A percentile compares a stretch with the other conserved stretches of the same genome.
Evolutionary conservation across 2,113 vertebrate genomes (phyloP).

Genomic region (Lepisosteus osseus): DNA sequence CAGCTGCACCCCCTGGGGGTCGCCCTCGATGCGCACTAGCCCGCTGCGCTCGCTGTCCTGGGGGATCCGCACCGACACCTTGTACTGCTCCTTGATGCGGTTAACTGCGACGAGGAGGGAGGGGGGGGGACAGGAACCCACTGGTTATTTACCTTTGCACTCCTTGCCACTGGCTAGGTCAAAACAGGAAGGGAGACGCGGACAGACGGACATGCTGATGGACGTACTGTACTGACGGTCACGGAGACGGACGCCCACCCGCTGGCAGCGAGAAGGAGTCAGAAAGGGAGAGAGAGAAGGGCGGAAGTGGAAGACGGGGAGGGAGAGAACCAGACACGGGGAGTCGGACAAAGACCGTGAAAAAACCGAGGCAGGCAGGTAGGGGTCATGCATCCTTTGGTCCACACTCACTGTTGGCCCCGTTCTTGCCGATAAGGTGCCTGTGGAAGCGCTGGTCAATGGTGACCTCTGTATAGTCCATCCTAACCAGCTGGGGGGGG

Average conservation of each 20-base stretch:
- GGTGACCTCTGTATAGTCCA: conserved; percentile 75
- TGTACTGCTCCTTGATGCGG: conserved; percentile 76
- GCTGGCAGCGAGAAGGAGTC: neutral
- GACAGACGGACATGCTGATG: too few relatives aligned
- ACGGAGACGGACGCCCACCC: too few relatives aligned
- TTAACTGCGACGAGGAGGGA: conserved; percentile 54
- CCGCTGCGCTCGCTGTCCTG: conserved; percentile 70
- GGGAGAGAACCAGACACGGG: too few relatives aligned
- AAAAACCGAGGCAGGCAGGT: too few relatives aligned
- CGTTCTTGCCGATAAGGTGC: conserved; percentile 73
- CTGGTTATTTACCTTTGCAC: neutral
- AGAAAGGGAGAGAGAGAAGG: neutral
- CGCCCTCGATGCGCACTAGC: conserved; percentile 74
- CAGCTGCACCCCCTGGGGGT: conserved; percentile 74
- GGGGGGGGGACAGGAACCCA: neutral
- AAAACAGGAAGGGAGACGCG: neutral
- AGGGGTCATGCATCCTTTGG: too few relatives aligned
- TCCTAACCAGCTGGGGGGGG: conserved; percentile 62
- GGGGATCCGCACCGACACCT: conserved; percentile 70
- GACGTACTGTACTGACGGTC: too few relatives aligned
- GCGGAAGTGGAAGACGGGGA: neutral
- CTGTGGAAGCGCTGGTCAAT: conserved; percentile 73
- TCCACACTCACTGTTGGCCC: conserved; percentile 65
- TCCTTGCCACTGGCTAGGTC: too few relatives aligned
- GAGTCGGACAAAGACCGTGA: too few relatives aligned